These are phyloP conservation scores for Tyria jacobaeae DNA, from an alignment of 2,888 invertebrate genomes.

Conservation along the genomic window DNA sequence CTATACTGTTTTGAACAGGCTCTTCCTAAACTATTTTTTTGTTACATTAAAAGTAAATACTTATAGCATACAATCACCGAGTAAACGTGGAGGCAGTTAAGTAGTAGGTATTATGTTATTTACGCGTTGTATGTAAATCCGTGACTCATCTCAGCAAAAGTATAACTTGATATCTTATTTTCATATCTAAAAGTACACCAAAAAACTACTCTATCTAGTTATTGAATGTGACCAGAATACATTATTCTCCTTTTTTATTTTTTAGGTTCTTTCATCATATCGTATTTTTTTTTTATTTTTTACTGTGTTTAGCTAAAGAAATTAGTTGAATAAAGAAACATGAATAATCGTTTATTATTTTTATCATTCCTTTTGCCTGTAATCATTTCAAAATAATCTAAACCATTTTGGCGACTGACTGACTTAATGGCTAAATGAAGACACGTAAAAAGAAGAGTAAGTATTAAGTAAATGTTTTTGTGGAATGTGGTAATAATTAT, in stretches of 20 bases:
- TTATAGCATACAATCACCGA: background rate
- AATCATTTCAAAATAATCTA: too few relatives aligned
- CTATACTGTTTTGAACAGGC: background rate
- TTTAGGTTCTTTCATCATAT: background rate
- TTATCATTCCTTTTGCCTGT: too few relatives aligned
- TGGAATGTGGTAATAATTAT: too few relatives aligned
- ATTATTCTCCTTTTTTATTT: conserved; percentile 13
- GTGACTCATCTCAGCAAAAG: conserved; percentile 37
- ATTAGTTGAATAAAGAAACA: too few relatives aligned
- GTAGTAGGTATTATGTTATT: conserved; percentile 24
- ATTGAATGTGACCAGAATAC: conserved; percentile 19
- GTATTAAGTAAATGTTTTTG: too few relatives aligned
- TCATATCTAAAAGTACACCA: background rate
- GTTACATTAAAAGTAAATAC: background rate
- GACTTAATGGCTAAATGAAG: too few relatives aligned
- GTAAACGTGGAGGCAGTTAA: conserved; percentile 6
- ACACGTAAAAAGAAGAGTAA: too few relatives aligned
- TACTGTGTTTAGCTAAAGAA: too few relatives aligned
- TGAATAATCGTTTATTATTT: too few relatives aligned
- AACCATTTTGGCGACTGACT: too few relatives aligned
- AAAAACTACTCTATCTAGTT: conserved; percentile 38
- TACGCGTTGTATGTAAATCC: conserved; percentile 49
- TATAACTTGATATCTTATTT: conserved; percentile 14
- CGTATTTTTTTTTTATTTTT: too few relatives aligned
- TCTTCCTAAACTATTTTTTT: background rate